These are phyloP conservation scores for Merodon equestris DNA, from an alignment of 2,888 invertebrate genomes.

Conservation along the genomic window DNA sequence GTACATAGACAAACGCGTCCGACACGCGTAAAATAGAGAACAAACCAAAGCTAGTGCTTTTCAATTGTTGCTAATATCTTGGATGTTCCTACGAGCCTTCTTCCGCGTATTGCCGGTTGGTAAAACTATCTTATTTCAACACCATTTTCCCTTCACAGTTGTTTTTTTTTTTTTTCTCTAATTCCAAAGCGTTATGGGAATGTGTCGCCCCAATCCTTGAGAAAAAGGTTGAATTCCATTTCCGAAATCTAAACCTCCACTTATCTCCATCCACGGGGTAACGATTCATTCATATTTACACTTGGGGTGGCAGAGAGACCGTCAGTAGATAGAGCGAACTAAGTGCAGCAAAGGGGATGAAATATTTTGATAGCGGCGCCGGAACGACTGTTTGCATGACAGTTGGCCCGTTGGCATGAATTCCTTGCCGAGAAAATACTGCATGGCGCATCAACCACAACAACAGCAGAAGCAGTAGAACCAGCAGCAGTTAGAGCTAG, in stretches of 20 bases:
- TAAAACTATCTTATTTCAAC: slow-evolving; percentile 64
- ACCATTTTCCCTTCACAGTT: not conserved
- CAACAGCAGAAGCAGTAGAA: slow-evolving; percentile 2
- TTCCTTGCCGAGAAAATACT: slow-evolving; percentile 40
- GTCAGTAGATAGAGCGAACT: no score
- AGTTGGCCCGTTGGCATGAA: slow-evolving; percentile 49
- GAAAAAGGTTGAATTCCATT: no score
- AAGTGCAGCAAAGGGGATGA: not conserved
- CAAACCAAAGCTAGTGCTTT: slow-evolving; percentile 14
- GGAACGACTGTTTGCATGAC: slow-evolving; percentile 54
- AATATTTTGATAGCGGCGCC: slow-evolving; percentile 29
- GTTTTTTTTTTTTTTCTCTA: no score
- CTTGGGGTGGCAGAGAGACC: no score
- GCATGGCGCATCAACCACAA: slow-evolving; percentile 30
- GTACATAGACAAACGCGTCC: slow-evolving; percentile 22
- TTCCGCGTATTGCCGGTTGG: slow-evolving; percentile 78
- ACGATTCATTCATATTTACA: no score
- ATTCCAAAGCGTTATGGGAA: no score
- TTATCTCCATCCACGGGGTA: slow-evolving; percentile 5
- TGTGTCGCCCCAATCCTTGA: no score
- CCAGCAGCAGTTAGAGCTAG: slow-evolving; percentile 11
- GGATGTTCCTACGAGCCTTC: slow-evolving; percentile 78
- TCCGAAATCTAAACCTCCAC: slow-evolving; percentile 4
- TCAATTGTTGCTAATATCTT: slow-evolving; percentile 70
- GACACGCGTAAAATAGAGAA: not conserved